Evolutionary conservation across 2,888 invertebrate species (phyloP), one percentile per base, ranked within the genome.

Genomic region (Orchesellides sinensis): DNA sequence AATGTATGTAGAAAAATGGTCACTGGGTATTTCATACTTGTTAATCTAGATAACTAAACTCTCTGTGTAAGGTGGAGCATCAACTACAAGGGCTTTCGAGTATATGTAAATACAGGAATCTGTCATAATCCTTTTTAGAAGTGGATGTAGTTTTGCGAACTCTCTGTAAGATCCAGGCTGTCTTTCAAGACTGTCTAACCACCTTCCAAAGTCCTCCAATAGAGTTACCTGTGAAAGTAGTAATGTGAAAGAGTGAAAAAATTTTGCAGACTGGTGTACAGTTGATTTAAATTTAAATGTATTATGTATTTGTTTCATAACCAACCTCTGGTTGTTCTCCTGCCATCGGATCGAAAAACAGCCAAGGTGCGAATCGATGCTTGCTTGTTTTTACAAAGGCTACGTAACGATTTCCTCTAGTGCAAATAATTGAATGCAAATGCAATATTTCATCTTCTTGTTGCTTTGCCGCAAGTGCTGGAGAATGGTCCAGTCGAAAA

Each of bases 41-140:
- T n/a, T n/a, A n/a, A n/a, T 32, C 73, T 56, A 83, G 47, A 83
- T 83, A 25, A 83, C 74, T 23, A 84, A 73, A 25, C 84, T 84
- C 47, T 84, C 84, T 17, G 35, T 56, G 19, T 17, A 21, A 6
- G 12, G 12, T 21, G 40, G 14, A 12, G 19, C n/a, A 35, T 63
- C 40, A 1, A 72, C 52, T 8, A 56, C 25, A 17, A 74, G 81
- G 8, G 61, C 29, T 54, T 61, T 47, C 1, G 81, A 74, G 25
- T 85, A 85, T 25, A 85, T 79, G 65, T 84, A 84, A 27, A 85
- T 80, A 61, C 84, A 84, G 32, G 84, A 83, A 32, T 85, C 85
- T 4, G 84, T 85, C 54, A 85, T 83, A 17, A 85, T 84, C n/a
- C 84, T 25, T 32, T 83, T 80, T 0, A 83, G n/a, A 29, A 70